A percentile compares a stretch with the other conserved stretches of the same genome.
phyloP scores from a whole-genome alignment of 1,140 invertebrate species.

The Lasioglossum albipes region DNA sequence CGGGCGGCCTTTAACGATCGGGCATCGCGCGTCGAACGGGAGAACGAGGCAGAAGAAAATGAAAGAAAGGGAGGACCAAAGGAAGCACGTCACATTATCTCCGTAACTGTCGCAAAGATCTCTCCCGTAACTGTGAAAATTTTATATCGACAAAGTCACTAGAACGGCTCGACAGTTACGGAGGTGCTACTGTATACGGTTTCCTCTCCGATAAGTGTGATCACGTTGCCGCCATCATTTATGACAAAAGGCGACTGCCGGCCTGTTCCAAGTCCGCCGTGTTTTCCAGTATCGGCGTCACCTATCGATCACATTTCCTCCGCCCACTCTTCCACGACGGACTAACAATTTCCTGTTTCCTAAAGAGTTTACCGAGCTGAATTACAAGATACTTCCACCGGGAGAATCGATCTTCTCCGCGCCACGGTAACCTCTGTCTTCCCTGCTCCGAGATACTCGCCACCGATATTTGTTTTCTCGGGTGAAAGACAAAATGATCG shows the following conservation, averaged over 20 bases:
- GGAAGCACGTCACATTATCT: conserved; percentile 24
- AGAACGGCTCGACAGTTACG: no score
- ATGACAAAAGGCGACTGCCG: background rate
- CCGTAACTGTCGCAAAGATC: background rate
- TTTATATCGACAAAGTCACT: no score
- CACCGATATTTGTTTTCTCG: no score
- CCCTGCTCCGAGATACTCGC: background rate
- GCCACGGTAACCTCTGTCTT: conserved; percentile 67
- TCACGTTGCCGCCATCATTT: conserved; percentile 46
- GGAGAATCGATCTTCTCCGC: conserved; percentile 73
- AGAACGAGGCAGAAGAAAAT: background rate
- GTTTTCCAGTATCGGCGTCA: conserved; percentile 65
- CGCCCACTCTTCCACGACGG: conserved; percentile 60
- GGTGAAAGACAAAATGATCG: background rate
- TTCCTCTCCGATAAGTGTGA: background rate
- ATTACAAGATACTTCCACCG: conserved; percentile 76
- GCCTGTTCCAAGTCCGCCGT: conserved; percentile 15
- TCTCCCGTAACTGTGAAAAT: no score
- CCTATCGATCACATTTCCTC: conserved; percentile 73
- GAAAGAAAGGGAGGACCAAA: background rate
- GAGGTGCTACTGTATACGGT: no score
- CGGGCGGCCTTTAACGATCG: conserved; percentile 21
- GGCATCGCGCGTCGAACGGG: background rate
- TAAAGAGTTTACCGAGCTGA: conserved; percentile 77
- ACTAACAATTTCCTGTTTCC: conserved; percentile 79